A percentile compares a stretch with the other conserved stretches of the same genome.
Evolutionary conservation across 2,888 invertebrate genomes (phyloP).

Genomic region (Dichetophora obliterata): DNA sequence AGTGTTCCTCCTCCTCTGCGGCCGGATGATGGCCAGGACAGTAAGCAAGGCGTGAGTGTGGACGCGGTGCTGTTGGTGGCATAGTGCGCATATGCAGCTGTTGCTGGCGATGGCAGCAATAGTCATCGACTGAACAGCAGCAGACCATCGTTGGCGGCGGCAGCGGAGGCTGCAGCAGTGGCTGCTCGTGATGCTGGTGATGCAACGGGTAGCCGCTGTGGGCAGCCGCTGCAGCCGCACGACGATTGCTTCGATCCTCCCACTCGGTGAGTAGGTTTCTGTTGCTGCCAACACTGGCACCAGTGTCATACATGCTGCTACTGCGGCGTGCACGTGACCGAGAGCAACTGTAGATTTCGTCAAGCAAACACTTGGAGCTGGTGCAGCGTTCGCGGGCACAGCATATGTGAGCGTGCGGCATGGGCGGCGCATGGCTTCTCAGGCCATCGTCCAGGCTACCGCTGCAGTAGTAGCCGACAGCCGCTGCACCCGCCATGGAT

Average conservation of each 20-base stretch:
- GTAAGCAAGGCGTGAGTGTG: conserved; percentile 55
- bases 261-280: conserved; percentile 64
- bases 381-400: conserved; percentile 67
- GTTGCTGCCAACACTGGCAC: conserved; percentile 60
- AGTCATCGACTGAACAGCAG: conserved; percentile 67
- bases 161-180: conserved; percentile 48
- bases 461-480: conserved; percentile 59
- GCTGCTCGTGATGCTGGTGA: conserved; percentile 48
- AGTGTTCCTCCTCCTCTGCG: conserved; percentile 67
- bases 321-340: conserved; percentile 49
- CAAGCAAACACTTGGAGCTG: conserved; percentile 66
- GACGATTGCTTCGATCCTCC: conserved; percentile 62
- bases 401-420: conserved; percentile 57
- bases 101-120: conserved; percentile 65
- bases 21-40: conserved; percentile 62
- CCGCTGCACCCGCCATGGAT: conserved; percentile 51
- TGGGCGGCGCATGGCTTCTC: conserved; percentile 42
- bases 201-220: conserved; percentile 32
- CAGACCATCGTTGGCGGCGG: conserved; percentile 54
- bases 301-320: conserved; percentile 55
- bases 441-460: conserved; percentile 59
- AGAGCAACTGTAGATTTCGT: conserved; percentile 63
- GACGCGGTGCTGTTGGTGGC: conserved; percentile 46
- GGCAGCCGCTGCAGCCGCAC: conserved; percentile 47
- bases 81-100: conserved; percentile 50